phyloP scores from a whole-genome alignment of 2,797 vertebrate species.

The Crenuchus spilurus region DNA sequence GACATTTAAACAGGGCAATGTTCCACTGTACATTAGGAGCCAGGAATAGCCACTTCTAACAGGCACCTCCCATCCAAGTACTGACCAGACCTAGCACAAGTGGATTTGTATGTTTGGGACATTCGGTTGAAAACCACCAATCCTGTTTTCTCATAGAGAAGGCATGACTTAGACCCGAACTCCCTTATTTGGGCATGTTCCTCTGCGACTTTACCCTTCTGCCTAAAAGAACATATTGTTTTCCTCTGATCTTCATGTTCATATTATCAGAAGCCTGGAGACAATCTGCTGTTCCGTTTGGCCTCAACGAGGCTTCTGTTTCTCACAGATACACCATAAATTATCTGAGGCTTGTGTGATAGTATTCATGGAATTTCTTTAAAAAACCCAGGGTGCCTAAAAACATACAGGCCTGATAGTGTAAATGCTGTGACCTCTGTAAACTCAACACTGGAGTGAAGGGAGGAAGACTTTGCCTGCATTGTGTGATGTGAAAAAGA shows the following conservation, averaged over 20 bases:
- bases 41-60: no score
- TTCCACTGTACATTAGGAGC: no score
- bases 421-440: neutral
- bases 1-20: no score
- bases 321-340: neutral
- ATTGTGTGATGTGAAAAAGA: no score
- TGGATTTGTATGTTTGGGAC: no score
- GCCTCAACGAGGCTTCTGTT: constrained; percentile 1
- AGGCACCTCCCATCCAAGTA: no score
- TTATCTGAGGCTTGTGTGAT: neutral
- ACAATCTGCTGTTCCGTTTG: neutral
- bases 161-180: no score
- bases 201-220: neutral
- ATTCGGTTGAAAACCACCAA: no score
- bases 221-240: neutral
- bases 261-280: neutral
- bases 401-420: neutral
- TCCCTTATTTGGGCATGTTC: no score
- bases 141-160: no score
- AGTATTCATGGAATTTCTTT: neutral
- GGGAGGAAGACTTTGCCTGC: neutral
- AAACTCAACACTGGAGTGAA: neutral
- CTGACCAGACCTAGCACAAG: no score
- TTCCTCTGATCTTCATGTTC: neutral
- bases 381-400: neutral